Evolutionary conservation across 2,797 vertebrate genomes (phyloP).

Genomic region (Fistularia tabacaria): DNA sequence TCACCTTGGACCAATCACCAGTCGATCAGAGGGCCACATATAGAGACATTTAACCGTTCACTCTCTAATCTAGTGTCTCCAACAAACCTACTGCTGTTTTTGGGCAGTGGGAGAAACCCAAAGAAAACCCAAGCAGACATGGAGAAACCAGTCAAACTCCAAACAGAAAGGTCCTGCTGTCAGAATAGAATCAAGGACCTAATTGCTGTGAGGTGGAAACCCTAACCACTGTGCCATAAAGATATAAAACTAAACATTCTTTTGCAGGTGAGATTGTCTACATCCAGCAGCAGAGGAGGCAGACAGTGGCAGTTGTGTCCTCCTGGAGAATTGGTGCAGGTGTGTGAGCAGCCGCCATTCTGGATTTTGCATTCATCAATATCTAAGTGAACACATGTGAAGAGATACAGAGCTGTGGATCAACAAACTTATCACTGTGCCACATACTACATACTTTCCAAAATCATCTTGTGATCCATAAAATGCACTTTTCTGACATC

Average conservation of each 20-base stretch:
- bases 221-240: no score
- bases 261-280: conserved; percentile 66
- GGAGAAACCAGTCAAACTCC: no score
- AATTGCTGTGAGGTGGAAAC: no score
- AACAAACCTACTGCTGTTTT: no score
- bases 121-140: no score
- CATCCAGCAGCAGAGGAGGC: conserved; percentile 66
- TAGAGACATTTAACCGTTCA: no score
- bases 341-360: conserved; percentile 75
- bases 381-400: conserved; percentile 50
- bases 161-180: no score
- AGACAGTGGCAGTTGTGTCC: conserved; percentile 71
- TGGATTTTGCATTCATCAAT: conserved; percentile 79
- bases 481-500: conserved; percentile 7
- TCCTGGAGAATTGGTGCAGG: conserved; percentile 72
- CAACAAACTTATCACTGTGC: background rate
- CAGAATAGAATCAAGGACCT: no score
- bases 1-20: no score
- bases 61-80: no score
- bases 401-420: background rate
- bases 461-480: conserved; percentile 2
- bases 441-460: conserved; percentile 6
- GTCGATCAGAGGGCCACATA: no score
- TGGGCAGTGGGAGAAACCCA: no score
- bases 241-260: conserved; percentile 45